Conservation (phyloP, 2,113 vertebrate species). For the Takifugu flavidus region DNA sequence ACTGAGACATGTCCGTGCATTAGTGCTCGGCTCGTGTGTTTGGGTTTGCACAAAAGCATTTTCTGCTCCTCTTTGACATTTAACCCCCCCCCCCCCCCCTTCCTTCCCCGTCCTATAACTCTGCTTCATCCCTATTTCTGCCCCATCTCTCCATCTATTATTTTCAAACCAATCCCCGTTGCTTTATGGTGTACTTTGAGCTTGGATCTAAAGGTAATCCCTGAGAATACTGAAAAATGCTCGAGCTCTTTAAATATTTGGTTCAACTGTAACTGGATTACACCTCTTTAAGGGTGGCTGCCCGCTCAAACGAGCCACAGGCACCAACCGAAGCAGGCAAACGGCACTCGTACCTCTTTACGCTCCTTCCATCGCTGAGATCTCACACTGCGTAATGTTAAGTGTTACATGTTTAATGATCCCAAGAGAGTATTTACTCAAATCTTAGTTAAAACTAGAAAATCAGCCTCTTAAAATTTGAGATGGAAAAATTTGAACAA, state of each 20-base stretch:
- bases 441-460: not conserved
- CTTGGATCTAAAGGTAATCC: constrained; percentile 10
- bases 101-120: not conserved
- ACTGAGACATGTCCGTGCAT: not conserved
- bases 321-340: constrained; percentile 6
- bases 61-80: constrained; percentile 9
- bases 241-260: not conserved
- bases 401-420: not conserved
- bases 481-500: too few relatives aligned
- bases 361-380: constrained; percentile 23
- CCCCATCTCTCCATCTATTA: constrained; percentile 18
- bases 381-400: constrained; percentile 1
- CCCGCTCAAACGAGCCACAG: too few relatives aligned
- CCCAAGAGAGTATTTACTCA: not conserved
- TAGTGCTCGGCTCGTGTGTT: not conserved
- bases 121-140: constrained; percentile 10
- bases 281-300: too few relatives aligned
- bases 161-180: constrained; percentile 20
- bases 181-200: not conserved
- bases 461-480: too few relatives aligned
- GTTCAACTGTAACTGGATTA: too few relatives aligned
- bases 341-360: constrained; percentile 31
- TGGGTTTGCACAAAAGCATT: constrained; percentile 6
- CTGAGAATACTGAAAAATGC: not conserved
- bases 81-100: constrained; percentile 5